Evolutionary conservation across 1,140 invertebrate genomes (phyloP).

Genomic region (Eueides isabella): DNA sequence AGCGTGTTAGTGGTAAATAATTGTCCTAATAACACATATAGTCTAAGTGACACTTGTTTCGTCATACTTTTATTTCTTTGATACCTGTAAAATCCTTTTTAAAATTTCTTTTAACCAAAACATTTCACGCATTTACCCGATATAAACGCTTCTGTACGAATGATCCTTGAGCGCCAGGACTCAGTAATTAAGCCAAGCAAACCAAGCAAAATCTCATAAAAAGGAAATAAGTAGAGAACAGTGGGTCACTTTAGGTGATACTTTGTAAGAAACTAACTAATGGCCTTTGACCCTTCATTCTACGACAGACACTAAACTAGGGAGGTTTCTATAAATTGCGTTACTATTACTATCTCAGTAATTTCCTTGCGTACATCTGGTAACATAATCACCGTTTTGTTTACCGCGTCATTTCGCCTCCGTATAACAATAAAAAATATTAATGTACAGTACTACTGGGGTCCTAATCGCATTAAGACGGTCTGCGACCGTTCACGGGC

Average conservation of each 20-base stretch:
- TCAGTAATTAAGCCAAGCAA: too few species aligned
- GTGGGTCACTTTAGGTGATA: too few species aligned
- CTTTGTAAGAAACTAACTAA: neutral
- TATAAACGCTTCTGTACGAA: too few species aligned
- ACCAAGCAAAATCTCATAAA: too few species aligned
- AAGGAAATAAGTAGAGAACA: too few species aligned
- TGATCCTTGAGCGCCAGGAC: too few species aligned
- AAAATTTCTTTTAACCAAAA: too few species aligned
- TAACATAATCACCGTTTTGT: constrained; percentile 66
- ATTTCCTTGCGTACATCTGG: constrained; percentile 34
- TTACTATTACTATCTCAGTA: neutral
- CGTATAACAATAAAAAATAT: constrained; percentile 72
- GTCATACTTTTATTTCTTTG: neutral
- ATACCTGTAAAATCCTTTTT: too few species aligned
- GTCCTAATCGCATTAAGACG: constrained; percentile 71
- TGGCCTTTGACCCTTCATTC: neutral
- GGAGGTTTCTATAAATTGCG: neutral
- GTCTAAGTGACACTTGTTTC: constrained; percentile 27
- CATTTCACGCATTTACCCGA: too few species aligned
- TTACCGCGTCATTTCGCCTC: constrained; percentile 65
- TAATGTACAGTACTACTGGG: constrained; percentile 52
- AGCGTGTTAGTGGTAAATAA: constrained; percentile 47
- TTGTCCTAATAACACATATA: constrained; percentile 48
- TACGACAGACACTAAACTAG: neutral
- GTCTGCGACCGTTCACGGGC: constrained; percentile 67